Evolutionary conservation across 2,888 invertebrate species (phyloP).

Genomic region (Drosophila nr. perissopoda): DNA sequence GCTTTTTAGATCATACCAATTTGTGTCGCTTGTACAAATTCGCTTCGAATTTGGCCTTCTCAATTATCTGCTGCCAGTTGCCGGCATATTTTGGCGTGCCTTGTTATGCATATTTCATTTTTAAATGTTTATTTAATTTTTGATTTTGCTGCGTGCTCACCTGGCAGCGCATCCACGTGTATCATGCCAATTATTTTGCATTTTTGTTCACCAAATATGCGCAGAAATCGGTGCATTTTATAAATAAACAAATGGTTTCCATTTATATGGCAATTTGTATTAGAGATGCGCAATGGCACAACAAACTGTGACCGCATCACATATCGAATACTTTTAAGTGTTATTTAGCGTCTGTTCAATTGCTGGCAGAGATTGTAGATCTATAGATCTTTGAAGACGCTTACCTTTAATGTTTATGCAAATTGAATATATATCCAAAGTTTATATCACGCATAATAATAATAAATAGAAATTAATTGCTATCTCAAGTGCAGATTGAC

Average conservation of each 20-base stretch:
- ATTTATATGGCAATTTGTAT: not conserved
- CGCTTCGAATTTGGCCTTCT: conserved; percentile 88
- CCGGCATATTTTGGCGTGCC: conserved; percentile 88
- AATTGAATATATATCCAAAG: not conserved
- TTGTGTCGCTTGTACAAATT: conserved; percentile 86
- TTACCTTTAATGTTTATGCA: not conserved
- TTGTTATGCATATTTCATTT: conserved; percentile 4
- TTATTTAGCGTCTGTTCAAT: not conserved
- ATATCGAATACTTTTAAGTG: not conserved
- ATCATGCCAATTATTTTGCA: conserved; percentile 90
- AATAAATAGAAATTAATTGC: not conserved
- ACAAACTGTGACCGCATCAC: not conserved
- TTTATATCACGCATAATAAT: not conserved
- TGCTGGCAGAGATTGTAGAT: not conserved
- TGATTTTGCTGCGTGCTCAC: conserved; percentile 82
- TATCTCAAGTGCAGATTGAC: not conserved
- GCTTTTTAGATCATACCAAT: conserved; percentile 84
- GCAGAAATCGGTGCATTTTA: conserved; percentile 85
- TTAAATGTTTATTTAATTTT: conserved; percentile 20
- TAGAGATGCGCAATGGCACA: conserved; percentile 7
- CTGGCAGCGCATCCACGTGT: conserved; percentile 89
- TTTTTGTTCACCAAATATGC: conserved; percentile 84
- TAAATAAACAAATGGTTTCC: conserved; percentile 1
- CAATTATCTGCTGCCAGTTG: conserved; percentile 86
- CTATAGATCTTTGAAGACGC: not conserved